Evolutionary conservation across 2,888 invertebrate genomes (phyloP).

Genomic region (Choreutis nemorana): DNA sequence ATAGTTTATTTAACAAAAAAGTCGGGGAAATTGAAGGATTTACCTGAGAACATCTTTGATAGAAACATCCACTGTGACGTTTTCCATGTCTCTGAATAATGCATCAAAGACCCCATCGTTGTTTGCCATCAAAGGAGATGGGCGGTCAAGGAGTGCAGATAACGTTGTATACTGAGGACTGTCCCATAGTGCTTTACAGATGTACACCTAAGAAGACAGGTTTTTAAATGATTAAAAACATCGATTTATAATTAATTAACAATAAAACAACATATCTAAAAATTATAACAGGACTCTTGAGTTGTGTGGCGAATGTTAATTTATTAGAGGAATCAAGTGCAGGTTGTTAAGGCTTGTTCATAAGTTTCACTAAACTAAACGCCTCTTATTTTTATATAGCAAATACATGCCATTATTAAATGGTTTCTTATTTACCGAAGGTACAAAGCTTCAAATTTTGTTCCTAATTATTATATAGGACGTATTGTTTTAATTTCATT

Average conservation of each 20-base stretch:
- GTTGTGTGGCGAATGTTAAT: not conserved
- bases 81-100: slow-evolving; percentile 60
- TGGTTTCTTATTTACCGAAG: too few relatives aligned
- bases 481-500: too few relatives aligned
- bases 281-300: not conserved
- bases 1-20: too few relatives aligned
- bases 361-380: too few relatives aligned
- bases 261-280: slow-evolving; percentile 3
- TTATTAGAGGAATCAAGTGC: too few relatives aligned
- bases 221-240: slow-evolving; percentile 1
- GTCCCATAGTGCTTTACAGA: slow-evolving; percentile 77
- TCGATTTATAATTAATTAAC: too few relatives aligned
- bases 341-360: too few relatives aligned
- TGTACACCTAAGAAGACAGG: slow-evolving; percentile 49
- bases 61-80: slow-evolving; percentile 58
- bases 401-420: too few relatives aligned
- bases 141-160: slow-evolving; percentile 71
- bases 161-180: slow-evolving; percentile 70
- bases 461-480: too few relatives aligned
- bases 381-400: too few relatives aligned
- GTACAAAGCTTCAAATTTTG: too few relatives aligned
- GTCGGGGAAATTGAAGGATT: too few relatives aligned
- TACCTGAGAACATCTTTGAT: slow-evolving; percentile 61
- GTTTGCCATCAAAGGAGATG: slow-evolving; percentile 64
- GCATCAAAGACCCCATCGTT: slow-evolving; percentile 63